Evolutionary conservation across 1,140 invertebrate species (phyloP).

Genomic region (Capitella teleta): DNA sequence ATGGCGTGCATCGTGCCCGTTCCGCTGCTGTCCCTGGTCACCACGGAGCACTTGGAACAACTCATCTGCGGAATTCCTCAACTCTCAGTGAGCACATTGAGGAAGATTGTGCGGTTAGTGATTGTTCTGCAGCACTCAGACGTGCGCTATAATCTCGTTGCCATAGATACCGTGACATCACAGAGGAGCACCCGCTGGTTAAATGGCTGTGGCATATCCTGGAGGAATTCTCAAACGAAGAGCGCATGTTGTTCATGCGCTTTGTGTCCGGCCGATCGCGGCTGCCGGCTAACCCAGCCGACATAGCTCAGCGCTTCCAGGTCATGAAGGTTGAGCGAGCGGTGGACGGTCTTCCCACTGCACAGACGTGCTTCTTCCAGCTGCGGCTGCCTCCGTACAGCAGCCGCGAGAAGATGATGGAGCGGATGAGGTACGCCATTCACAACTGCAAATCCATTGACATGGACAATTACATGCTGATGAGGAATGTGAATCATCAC

Average conservation of each 20-base stretch:
- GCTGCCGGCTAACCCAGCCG: conserved; percentile 54
- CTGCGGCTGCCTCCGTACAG: conserved; percentile 55
- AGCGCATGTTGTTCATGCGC: conserved; percentile 56
- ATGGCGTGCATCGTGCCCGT: conserved; percentile 58
- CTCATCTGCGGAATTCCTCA: conserved; percentile 56
- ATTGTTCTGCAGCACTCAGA: background rate
- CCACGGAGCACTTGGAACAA: conserved; percentile 52
- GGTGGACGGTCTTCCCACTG: conserved; percentile 52
- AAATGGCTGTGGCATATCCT: conserved; percentile 57
- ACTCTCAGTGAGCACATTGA: conserved; percentile 52
- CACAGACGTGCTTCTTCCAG: conserved; percentile 62
- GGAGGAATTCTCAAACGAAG: conserved; percentile 53
- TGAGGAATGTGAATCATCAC: conserved; percentile 51
- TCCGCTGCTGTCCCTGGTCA: conserved; percentile 52
- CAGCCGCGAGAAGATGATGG: conserved; percentile 50
- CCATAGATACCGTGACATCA: conserved; percentile 49
- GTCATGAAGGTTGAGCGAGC: conserved; percentile 46
- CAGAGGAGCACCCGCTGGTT: conserved; percentile 51
- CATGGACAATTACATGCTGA: conserved; percentile 63
- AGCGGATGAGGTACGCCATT: conserved; percentile 53
- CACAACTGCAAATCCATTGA: conserved; percentile 61
- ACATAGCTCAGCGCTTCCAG: conserved; percentile 58
- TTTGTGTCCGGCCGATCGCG: conserved; percentile 58
- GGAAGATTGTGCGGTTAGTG: conserved; percentile 53
- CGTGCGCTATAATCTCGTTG: background rate